A percentile compares a stretch with the other conserved stretches of the same genome.
phyloP scores from a whole-genome alignment of 2,888 invertebrate species.

The Aricia artaxerxes region DNA sequence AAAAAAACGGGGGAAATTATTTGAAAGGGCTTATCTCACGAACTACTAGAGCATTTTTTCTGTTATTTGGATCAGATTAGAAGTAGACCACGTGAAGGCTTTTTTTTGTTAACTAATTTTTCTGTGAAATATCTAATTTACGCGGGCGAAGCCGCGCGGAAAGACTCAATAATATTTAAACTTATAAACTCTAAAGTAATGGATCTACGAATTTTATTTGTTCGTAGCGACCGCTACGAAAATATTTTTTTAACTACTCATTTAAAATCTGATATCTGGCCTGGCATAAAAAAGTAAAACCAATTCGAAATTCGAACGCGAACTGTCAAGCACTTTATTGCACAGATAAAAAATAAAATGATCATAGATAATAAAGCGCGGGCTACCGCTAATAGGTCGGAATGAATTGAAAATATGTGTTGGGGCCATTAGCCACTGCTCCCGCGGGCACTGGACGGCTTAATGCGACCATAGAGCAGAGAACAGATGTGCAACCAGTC shows the following conservation, averaged over 20 bases:
- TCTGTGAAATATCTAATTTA: no score
- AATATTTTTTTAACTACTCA: neutral
- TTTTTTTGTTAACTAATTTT: no score
- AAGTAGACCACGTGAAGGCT: no score
- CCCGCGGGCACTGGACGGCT: constrained; percentile 56
- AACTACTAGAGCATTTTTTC: no score
- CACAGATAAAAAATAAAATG: constrained; percentile 47
- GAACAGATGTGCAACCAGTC: constrained; percentile 44
- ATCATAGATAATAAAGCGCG: constrained; percentile 49
- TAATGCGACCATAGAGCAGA: constrained; percentile 50
- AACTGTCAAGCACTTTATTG: constrained; percentile 32
- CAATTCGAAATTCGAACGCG: constrained; percentile 29
- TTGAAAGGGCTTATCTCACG: no score
- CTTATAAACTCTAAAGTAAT: neutral
- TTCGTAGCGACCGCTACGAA: neutral
- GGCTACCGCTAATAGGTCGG: constrained; percentile 50
- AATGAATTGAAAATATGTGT: constrained; percentile 71
- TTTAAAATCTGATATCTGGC: constrained; percentile 1
- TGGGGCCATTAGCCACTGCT: constrained; percentile 58
- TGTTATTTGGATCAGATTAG: no score
- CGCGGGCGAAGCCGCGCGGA: no score
- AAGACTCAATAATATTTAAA: no score
- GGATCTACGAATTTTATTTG: neutral
- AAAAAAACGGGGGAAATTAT: no score
- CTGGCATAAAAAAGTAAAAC: constrained; percentile 31